phyloP scores from a whole-genome alignment of 2,113 vertebrate genomes.

The Psittacula cyanocephala region DNA sequence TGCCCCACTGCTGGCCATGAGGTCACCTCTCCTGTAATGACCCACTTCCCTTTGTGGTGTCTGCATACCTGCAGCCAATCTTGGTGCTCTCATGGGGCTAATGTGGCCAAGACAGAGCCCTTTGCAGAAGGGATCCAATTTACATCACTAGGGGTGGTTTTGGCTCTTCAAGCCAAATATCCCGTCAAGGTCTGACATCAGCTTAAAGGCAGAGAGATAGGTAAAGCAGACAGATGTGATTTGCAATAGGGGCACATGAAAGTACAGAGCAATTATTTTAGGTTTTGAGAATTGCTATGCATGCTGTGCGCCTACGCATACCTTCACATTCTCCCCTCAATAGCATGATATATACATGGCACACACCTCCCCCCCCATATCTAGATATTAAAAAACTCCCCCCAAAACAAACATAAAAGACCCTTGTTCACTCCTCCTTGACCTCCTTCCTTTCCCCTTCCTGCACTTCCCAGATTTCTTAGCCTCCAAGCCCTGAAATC shows the following conservation, averaged over 20 bases:
- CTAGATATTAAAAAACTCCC: neutral
- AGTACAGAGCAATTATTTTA: neutral
- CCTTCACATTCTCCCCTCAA: neutral
- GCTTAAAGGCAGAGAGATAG: neutral
- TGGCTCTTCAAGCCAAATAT: neutral
- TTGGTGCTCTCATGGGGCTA: too few species aligned
- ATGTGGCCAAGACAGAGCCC: neutral
- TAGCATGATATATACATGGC: neutral
- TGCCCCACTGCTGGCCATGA: rapidly evolving
- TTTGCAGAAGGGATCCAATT: neutral
- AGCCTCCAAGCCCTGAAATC: neutral
- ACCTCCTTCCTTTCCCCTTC: neutral
- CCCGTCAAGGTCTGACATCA: neutral
- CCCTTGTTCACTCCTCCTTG: neutral
- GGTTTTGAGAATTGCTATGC: neutral
- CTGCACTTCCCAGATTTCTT: neutral
- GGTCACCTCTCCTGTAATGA: neutral
- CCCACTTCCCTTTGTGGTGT: rapidly evolving
- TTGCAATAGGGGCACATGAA: rapidly evolving
- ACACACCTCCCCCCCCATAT: too few species aligned
- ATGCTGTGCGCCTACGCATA: rapidly evolving
- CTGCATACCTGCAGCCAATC: neutral
- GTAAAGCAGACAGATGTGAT: rapidly evolving
- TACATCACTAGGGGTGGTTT: rapidly evolving
- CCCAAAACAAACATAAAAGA: neutral